Conservation (phyloP, 2,888 invertebrate genomes). For the Caenorhabditis zanzibari region DNA sequence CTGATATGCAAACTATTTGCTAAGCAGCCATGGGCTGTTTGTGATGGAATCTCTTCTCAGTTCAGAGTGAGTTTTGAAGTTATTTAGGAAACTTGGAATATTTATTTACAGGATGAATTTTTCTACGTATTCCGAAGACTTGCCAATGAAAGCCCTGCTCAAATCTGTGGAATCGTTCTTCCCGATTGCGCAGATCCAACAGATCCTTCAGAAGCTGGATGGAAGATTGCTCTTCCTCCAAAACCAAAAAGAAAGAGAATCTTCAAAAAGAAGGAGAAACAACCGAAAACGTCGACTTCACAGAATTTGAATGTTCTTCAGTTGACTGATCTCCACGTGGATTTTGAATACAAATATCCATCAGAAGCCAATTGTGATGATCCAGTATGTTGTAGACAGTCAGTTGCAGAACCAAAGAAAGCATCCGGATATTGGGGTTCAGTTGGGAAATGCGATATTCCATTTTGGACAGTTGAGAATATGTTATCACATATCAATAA, state of each 20-base stretch:
- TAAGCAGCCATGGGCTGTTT: conserved; percentile 77
- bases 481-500: conserved; percentile 87
- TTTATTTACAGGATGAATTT: conserved; percentile 78
- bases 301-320: conserved; percentile 87
- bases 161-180: conserved; percentile 80
- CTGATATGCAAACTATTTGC: conserved; percentile 79
- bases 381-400: conserved; percentile 91
- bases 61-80: conserved; percentile 71
- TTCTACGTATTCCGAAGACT: conserved; percentile 81
- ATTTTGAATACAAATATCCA: conserved; percentile 92
- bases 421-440: conserved; percentile 96
- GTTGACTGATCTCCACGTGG: conserved; percentile 96
- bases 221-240: conserved; percentile 73
- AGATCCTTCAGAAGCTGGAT: conserved; percentile 80
- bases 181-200: conserved; percentile 85
- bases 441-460: conserved; percentile 95
- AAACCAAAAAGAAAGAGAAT: conserved; percentile 40
- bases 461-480: conserved; percentile 93
- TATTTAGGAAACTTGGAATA: not conserved
- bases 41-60: conserved; percentile 81
- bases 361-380: conserved; percentile 95
- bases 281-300: not conserved
- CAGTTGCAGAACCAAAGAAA: conserved; percentile 42
- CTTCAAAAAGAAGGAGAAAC: conserved; percentile 21
- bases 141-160: conserved; percentile 69